Evolutionary conservation across 2,888 invertebrate species (phyloP), one percentile per base, ranked within the genome.

Genomic region (Conchocele bisecta): DNA sequence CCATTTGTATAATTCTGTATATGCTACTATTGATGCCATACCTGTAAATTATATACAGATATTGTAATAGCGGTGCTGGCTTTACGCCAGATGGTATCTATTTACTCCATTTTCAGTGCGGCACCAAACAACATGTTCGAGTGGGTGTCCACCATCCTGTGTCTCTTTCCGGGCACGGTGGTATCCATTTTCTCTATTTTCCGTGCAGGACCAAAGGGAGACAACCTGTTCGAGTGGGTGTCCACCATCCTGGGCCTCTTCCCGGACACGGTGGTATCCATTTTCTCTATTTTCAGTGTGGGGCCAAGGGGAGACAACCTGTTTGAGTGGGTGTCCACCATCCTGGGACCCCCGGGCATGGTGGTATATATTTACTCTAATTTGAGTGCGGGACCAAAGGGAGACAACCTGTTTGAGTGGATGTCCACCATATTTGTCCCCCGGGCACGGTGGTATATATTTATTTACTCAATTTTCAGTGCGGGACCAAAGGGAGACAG

Each of bases 401-500:
- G 98, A 51, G 99, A 99, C 91, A 98, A 98, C 92, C 93, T 99
- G 81, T 98, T 98, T 91, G 98, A 91, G 70, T 91, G 91, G 91
- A 89, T 88, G 56, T 90, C 91, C 15, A 91, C 90, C 50, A 98
- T 99, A 88, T 93, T 98, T 73, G 98, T 6, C 99, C 99, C 33
- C 97, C 97, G 26, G 97, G 97, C 15, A 98, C 98, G 4, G 98
- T 98, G 4, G n/a, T n/a, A n/a, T n/a, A n/a, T n/a, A n/a, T n/a
- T n/a, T 37, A 37, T 11, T 42, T 33, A 48, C 20, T 67, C 24
- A 42, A 28, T 59, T 61, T 71, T 35, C 86, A 97, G 98, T 93
- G 98, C 98, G 50, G 98, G 98, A 0, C 98, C 98, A 1, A 98
- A 98, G 92, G 98, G 98, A 51, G 99, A 99, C 91, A 98, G 98